Evolutionary conservation across 2,888 invertebrate genomes (phyloP).

Genomic region (Eucera pruinosa): DNA sequence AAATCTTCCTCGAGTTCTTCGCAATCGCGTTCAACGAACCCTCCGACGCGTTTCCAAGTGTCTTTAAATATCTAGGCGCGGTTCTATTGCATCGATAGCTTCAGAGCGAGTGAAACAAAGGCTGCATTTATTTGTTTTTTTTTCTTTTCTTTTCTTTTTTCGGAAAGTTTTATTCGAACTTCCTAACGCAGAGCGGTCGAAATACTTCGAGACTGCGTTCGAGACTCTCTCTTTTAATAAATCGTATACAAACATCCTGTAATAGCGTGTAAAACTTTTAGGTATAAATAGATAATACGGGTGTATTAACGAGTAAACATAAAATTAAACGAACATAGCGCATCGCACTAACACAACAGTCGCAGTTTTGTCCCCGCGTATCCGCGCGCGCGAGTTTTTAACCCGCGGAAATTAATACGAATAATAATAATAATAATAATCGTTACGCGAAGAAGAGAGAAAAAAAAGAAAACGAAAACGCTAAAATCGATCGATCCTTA

Average conservation of each 20-base stretch:
- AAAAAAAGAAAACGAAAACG: neutral
- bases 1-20: too few relatives aligned
- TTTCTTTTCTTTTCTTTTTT: conserved; percentile 15
- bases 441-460: conserved; percentile 14
- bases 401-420: neutral
- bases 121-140: neutral
- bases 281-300: conserved; percentile 48
- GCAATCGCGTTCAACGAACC: conserved; percentile 75
- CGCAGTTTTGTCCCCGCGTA: conserved; percentile 6
- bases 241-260: conserved; percentile 59
- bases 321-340: conserved; percentile 26
- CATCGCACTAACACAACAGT: conserved; percentile 24
- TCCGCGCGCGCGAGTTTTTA: neutral
- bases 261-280: conserved; percentile 32
- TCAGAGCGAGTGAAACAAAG: conserved; percentile 36
- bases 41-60: too few relatives aligned
- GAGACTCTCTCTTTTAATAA: conserved; percentile 21
- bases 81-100: conserved; percentile 2
- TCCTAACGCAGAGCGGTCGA: conserved; percentile 34
- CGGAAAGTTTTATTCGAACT: conserved; percentile 57
- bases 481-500: conserved; percentile 14
- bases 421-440: too few relatives aligned
- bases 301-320: conserved; percentile 15
- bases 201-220: conserved; percentile 23
- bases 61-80: neutral